Evolutionary conservation across 1,140 invertebrate species (phyloP).

Genomic region (Drosophila jambulina): DNA sequence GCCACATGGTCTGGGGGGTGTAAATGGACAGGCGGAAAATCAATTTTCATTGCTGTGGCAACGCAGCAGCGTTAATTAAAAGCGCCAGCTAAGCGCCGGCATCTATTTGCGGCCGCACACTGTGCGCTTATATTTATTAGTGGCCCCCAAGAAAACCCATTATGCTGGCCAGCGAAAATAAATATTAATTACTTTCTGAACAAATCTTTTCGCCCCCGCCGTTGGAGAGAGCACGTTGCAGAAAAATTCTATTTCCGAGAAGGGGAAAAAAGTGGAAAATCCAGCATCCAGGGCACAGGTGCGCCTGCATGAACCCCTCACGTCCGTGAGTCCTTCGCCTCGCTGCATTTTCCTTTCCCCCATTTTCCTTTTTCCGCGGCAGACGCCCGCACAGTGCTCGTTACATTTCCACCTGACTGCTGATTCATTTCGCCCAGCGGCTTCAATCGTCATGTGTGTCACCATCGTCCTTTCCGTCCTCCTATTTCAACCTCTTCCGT

Average conservation of each 20-base stretch:
- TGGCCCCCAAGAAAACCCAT: slow-evolving; percentile 45
- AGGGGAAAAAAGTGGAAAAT: slow-evolving; percentile 3
- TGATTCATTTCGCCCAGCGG: slow-evolving; percentile 58
- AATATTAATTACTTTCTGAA: slow-evolving; percentile 80
- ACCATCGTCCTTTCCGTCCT: slow-evolving; percentile 18
- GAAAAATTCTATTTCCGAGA: slow-evolving; percentile 40
- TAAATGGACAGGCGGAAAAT: slow-evolving; percentile 37
- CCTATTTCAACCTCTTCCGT: slow-evolving; percentile 2
- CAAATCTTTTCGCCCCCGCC: slow-evolving; percentile 57
- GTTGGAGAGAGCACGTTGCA: slow-evolving; percentile 27
- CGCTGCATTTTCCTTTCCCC: slow-evolving; percentile 33
- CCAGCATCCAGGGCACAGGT: slow-evolving; percentile 20
- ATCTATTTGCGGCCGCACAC: slow-evolving; percentile 55
- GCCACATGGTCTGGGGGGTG: slow-evolving; percentile 89
- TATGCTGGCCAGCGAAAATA: slow-evolving; percentile 60
- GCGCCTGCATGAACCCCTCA: slow-evolving; percentile 7
- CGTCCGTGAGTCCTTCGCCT: slow-evolving; percentile 1
- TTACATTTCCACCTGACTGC: slow-evolving; percentile 63
- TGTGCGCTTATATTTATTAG: slow-evolving; percentile 59
- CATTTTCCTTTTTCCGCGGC: slow-evolving; percentile 35
- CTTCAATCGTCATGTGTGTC: slow-evolving; percentile 60
- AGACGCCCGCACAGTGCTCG: slow-evolving; percentile 58
- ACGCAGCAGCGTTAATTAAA: slow-evolving; percentile 63
- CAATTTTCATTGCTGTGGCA: slow-evolving; percentile 37
- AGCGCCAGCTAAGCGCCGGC: slow-evolving; percentile 47